Conservation (phyloP, 2,113 vertebrate genomes). For the Andinoacara biseriatus region DNA sequence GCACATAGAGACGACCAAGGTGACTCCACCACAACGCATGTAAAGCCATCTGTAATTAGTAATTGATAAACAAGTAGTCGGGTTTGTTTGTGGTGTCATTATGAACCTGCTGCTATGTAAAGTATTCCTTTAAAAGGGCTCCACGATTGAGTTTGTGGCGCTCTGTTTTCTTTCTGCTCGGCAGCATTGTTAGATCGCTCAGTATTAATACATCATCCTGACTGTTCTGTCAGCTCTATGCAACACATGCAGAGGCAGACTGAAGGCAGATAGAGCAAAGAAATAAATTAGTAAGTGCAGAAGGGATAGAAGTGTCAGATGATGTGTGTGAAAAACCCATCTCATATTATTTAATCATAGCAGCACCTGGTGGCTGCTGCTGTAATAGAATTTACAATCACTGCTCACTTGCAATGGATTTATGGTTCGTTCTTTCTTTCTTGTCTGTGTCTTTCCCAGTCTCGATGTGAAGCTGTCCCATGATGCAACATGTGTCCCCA, state of each 20-base stretch:
- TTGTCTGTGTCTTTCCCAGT: constrained; percentile 72
- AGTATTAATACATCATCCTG: constrained; percentile 29
- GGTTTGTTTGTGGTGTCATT: constrained; percentile 48
- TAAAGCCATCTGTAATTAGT: constrained; percentile 58
- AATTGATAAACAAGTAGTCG: constrained; percentile 64
- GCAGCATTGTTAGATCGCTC: constrained; percentile 3
- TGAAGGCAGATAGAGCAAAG: neutral
- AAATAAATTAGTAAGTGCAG: constrained; percentile 30
- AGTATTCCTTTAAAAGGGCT: constrained; percentile 38
- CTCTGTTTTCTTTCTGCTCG: constrained; percentile 29
- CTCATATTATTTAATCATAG: constrained; percentile 63
- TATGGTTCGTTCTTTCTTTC: neutral
- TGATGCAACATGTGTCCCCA: constrained; percentile 99
- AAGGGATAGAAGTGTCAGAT: neutral
- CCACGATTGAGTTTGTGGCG: constrained; percentile 8
- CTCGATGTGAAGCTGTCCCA: constrained; percentile 97
- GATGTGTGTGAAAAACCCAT: constrained; percentile 6
- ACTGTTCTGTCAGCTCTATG: neutral
- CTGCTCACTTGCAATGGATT: neutral
- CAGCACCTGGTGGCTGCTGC: constrained; percentile 71
- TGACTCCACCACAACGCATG: constrained; percentile 23
- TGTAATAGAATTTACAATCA: constrained; percentile 37
- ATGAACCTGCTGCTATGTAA: constrained; percentile 45
- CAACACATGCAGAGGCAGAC: constrained; percentile 16
- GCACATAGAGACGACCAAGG: constrained; percentile 42